Conservation (phyloP, 2,888 invertebrate species). For the Tiphia femorata region DNA sequence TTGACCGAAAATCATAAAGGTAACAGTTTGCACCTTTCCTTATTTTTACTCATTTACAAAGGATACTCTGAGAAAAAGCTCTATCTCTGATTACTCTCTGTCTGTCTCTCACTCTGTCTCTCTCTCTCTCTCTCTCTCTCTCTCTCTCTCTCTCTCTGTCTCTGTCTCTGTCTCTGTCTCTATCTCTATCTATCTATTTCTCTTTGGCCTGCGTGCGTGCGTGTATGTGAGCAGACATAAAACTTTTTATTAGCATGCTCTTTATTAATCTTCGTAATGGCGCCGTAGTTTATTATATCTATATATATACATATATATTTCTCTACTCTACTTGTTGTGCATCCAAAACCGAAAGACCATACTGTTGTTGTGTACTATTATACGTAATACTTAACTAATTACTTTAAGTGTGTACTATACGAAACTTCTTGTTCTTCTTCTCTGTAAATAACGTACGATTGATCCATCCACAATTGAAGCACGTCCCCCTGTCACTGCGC, state of each 20-base stretch:
- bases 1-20: slow-evolving; percentile 71
- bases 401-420: no score
- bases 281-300: slow-evolving; percentile 30
- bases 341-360: slow-evolving; percentile 16
- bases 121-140: slow-evolving; percentile 21
- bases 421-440: no score
- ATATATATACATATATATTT: slow-evolving; percentile 6
- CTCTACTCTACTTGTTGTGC: slow-evolving; percentile 14
- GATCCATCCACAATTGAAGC: no score
- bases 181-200: slow-evolving; percentile 26
- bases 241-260: slow-evolving; percentile 38
- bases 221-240: slow-evolving; percentile 55
- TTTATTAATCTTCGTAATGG: slow-evolving; percentile 41
- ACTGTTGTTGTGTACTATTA: slow-evolving; percentile 21
- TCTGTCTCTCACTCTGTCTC: not conserved
- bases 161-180: slow-evolving; percentile 1
- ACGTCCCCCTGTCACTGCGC: not conserved
- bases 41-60: slow-evolving; percentile 52
- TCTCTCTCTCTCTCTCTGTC: slow-evolving; percentile 2
- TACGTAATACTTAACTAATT: no score
- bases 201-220: slow-evolving; percentile 44
- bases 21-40: slow-evolving; percentile 77
- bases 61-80: slow-evolving; percentile 30
- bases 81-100: slow-evolving; percentile 11
- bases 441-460: no score